phyloP scores from a whole-genome alignment of 2,113 vertebrate genomes.

The Actenoides lindsayi region DNA sequence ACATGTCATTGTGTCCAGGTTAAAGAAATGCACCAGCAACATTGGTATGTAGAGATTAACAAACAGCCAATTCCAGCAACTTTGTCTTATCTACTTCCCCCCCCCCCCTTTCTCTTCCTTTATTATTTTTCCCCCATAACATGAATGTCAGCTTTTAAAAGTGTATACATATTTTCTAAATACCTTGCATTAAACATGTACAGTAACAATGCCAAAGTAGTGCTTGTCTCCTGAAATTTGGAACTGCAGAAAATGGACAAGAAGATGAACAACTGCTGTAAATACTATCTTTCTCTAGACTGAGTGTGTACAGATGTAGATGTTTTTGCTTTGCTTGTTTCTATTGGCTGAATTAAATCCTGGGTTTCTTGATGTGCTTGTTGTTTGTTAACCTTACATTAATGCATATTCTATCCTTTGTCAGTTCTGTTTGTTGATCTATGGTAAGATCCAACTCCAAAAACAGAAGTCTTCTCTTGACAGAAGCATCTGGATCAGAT shows the following conservation, averaged over 20 bases:
- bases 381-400: rapidly evolving
- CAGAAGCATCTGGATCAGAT: neutral
- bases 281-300: neutral
- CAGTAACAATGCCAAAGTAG: neutral
- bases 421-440: neutral
- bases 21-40: neutral
- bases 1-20: neutral
- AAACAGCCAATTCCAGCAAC: neutral
- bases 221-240: neutral
- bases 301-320: neutral
- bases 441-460: neutral
- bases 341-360: neutral
- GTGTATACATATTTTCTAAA: neutral
- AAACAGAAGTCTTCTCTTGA: neutral
- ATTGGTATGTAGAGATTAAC: neutral
- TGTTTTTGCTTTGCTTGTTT: slow-evolving; percentile 24
- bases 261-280: slow-evolving; percentile 5
- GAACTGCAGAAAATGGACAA: neutral
- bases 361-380: neutral
- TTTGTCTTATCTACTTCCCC: neutral
- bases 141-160: neutral
- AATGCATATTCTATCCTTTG: neutral
- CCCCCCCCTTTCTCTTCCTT: neutral
- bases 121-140: neutral
- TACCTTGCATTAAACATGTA: neutral